Base-by-base conservation (phyloP, 2,797 vertebrate species). In the Acropternis orthonyx region DNA sequence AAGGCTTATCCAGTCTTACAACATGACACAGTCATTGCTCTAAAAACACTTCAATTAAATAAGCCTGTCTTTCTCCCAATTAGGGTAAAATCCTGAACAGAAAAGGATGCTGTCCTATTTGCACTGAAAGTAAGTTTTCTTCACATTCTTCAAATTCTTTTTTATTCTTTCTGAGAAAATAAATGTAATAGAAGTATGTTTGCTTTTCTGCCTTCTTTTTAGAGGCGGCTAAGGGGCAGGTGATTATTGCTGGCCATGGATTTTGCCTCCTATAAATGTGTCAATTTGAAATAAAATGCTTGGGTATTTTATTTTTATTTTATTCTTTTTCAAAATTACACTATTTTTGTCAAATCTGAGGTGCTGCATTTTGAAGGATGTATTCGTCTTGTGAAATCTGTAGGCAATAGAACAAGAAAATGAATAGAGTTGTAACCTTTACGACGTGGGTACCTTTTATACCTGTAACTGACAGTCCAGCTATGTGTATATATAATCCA, bases 11-110 rank as follows among this genome's bases (percentile, higher is more conserved):
- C 94, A 85, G 73, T 58, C 80, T 94, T 93, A 85, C 12, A 93
- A 71, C 36, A 84, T 92, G 91, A 95, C 76, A 80, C 28, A 81
- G 80, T 88, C 68, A 58, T 89, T 92, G 43, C 79, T 89, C 69
- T 55, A 79, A 81, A 88, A 95, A 15, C 41, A 68, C 84, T 51
- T 65, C 85, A 88, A 90, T 96, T 95, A 96, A 96, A 94, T 84
- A 78, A 93, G 41, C 55, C 88, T 97, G 23, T 97, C 91, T 96
- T 97, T 96, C 86, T 96, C 94, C 84, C 92, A 73, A 97, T 88
- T 98, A 99, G 99, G 99, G 99, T 97, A 99, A 99, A 98, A 99
- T 99, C 97, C 98, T 99, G 96, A 99, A 99, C 98, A 98, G 99
- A 95, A 99, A 99, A 92, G 99, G 99, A 98, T 99, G 99, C 98